A percentile compares a stretch with the other conserved stretches of the same genome.
Conservation (phyloP, 2,113 vertebrate genomes). For the Myrmophylax atrothorax region DNA sequence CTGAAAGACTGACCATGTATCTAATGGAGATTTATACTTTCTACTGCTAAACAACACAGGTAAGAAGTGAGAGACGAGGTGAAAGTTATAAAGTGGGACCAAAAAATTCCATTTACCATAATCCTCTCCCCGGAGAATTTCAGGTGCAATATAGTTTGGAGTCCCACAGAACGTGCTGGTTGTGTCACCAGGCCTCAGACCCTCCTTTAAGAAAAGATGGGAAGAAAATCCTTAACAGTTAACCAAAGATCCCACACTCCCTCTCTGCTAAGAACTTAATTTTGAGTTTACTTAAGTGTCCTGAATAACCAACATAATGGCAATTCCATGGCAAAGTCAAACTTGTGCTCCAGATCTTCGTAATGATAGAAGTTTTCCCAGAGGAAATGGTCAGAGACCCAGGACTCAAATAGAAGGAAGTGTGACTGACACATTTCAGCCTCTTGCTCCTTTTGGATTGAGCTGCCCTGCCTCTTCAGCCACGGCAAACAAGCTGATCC, state of each 20-base stretch:
- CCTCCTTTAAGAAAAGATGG: slow-evolving; percentile 82
- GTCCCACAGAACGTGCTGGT: slow-evolving; percentile 99
- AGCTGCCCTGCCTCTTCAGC: neutral
- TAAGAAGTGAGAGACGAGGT: neutral
- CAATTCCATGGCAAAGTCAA: neutral
- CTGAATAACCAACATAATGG: neutral
- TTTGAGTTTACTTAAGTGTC: neutral
- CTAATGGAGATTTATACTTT: neutral
- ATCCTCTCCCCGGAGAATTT: slow-evolving; percentile 97
- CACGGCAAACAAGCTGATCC: neutral
- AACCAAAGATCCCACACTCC: neutral
- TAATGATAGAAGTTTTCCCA: neutral
- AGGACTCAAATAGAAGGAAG: neutral
- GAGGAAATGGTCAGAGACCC: neutral
- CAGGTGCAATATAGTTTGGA: slow-evolving; percentile 98
- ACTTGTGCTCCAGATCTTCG: neutral
- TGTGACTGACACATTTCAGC: neutral
- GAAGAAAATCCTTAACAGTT: neutral
- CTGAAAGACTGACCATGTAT: neutral
- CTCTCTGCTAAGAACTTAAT: neutral
- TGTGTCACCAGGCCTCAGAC: slow-evolving; percentile 95
- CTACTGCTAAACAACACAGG: neutral
- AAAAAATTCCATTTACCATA: slow-evolving; percentile 84
- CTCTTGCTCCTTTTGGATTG: neutral
- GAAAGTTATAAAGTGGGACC: neutral